phyloP scores from a whole-genome alignment of 2,797 vertebrate species.

The Limosa lapponica region DNA sequence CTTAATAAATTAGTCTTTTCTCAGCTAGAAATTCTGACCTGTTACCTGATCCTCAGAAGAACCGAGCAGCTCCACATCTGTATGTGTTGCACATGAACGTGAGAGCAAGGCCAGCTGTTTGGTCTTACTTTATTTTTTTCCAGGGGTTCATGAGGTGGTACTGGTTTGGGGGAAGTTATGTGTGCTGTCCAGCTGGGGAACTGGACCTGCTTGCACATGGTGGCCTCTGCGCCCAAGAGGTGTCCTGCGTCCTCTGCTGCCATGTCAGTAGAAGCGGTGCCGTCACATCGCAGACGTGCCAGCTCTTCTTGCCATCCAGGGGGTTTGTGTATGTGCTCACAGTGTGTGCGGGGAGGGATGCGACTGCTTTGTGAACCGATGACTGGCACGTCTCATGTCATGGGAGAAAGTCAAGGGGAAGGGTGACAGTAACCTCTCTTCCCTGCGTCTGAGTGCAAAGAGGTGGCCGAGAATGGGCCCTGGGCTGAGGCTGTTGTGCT shows the following conservation, averaged over 20 bases:
- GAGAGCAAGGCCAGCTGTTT: background rate
- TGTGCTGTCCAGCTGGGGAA: background rate
- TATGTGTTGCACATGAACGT: background rate
- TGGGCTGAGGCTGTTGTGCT: background rate
- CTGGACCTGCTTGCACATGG: background rate
- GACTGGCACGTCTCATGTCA: fast-evolving
- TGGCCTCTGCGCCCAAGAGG: fast-evolving
- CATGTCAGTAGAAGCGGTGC: background rate
- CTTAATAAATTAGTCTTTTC: background rate
- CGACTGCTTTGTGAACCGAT: fast-evolving
- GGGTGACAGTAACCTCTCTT: background rate
- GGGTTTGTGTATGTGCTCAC: background rate
- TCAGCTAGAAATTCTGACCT: background rate
- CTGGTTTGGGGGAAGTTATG: background rate
- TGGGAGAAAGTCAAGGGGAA: background rate
- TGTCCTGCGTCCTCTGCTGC: fast-evolving
- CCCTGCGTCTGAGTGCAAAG: fast-evolving
- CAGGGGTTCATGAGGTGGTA: background rate
- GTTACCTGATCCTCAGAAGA: background rate
- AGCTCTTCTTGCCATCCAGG: background rate
- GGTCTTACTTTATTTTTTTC: background rate
- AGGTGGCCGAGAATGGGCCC: fast-evolving
- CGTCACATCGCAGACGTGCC: fast-evolving
- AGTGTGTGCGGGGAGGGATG: fast-evolving
- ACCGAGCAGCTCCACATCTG: background rate